phyloP scores from a whole-genome alignment of 1,140 invertebrate genomes.

The Drosophila guanche region DNA sequence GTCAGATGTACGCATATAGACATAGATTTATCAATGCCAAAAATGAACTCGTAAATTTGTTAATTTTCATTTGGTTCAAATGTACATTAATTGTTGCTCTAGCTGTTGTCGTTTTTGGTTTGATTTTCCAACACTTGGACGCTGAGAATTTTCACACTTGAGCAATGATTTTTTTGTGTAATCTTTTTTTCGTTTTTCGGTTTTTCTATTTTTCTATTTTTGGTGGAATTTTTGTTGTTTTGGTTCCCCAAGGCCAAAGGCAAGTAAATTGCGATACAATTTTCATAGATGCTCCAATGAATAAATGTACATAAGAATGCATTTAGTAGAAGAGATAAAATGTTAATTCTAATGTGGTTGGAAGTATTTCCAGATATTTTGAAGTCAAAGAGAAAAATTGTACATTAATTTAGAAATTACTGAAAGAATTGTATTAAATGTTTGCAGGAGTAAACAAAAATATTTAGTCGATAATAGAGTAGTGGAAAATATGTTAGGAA shows the following conservation, averaged over 20 bases:
- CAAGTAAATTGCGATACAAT: constrained; percentile 36
- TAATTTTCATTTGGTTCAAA: not conserved
- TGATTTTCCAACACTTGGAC: constrained; percentile 20
- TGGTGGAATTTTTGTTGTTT: constrained; percentile 4
- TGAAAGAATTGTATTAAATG: no score
- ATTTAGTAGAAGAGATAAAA: no score
- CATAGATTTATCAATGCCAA: constrained; percentile 42
- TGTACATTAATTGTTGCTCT: constrained; percentile 38
- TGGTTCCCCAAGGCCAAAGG: constrained; percentile 15
- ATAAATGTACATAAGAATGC: no score
- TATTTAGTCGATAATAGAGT: no score
- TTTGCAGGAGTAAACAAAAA: no score
- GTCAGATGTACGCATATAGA: not conserved
- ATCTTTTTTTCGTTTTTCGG: not conserved
- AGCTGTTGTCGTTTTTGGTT: constrained; percentile 1
- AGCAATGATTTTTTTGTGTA: constrained; percentile 21
- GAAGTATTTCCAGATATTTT: no score
- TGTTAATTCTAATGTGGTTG: no score
- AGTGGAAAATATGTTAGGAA: no score
- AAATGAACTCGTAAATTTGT: constrained; percentile 26
- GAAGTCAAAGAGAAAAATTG: no score
- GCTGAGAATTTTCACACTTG: constrained; percentile 42
- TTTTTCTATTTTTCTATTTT: constrained; percentile 21
- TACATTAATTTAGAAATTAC: no score
- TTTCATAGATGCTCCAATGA: not conserved